Evolutionary conservation across 2,797 vertebrate genomes (phyloP), one percentile per base, ranked within the genome.

Genomic region (Lepidocolaptes lacrymiger): DNA sequence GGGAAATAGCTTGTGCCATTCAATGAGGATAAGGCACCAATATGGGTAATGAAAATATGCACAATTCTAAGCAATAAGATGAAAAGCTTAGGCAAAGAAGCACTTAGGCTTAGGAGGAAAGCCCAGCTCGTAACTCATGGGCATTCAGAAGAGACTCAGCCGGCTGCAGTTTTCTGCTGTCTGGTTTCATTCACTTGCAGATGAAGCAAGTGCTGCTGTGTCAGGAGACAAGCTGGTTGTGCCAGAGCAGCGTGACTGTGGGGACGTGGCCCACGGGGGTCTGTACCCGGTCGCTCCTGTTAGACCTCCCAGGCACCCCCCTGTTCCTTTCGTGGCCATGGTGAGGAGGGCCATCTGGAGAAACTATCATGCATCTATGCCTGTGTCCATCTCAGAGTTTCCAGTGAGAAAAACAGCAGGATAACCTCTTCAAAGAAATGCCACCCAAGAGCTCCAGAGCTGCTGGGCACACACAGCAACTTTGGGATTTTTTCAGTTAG

Each of bases 261-360:
- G 18, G 26, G 24, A 62, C 5, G 8, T 34, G 56, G 36, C 39
- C 48, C 37, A 4, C 0, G 0, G 10, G 4, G 5, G 0, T 23
- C 73, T 17, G 6, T 63, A 34, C 21, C 54, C 58, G 0, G 0
- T 1, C 16, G 6, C 5, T 2, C 0, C 26, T 71, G 48, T 13
- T 41, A 37, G 39, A 66, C 17, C 51, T 17, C 36, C 32, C 18
- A 24, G 63, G 11, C 32, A 46, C 30, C 3, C 14, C n/a, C 73
- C 44, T 76, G 39, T 1, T 85, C 21, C 28, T 23, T 39, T 51
- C 9, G 11, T 18, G 54, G 23, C 17, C 18, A 2, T 17, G 0
- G 0, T 2, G 4, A 55, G 8, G 15, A 39, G 19, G 28, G 5
- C 3, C 5, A 7, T 4, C 16, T 32, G n/a, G 27, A 79, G 39